Evolutionary conservation across 2,888 invertebrate species (phyloP).

Genomic region (Bombylius discolor): DNA sequence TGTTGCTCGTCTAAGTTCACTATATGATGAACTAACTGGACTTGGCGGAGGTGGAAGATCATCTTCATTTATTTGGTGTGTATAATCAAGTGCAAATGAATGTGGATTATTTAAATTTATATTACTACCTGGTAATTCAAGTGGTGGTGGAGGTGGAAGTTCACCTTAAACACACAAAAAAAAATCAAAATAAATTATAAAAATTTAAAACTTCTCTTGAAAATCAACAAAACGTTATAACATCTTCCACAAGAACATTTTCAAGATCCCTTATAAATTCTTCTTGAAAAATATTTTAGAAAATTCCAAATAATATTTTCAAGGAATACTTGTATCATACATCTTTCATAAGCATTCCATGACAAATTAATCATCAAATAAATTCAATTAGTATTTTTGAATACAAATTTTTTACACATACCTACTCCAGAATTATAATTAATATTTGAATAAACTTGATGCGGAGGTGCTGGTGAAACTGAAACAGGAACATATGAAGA

Average conservation of each 20-base stretch:
- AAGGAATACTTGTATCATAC: no score
- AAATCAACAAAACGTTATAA: no score
- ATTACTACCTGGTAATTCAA: conserved; percentile 35
- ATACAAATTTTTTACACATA: neutral
- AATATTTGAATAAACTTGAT: neutral
- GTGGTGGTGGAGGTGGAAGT: conserved; percentile 49
- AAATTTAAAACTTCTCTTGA: no score
- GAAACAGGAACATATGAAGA: neutral
- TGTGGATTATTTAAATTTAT: conserved; percentile 37
- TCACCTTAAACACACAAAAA: conserved; percentile 26
- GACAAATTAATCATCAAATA: no score
- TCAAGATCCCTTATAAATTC: no score
- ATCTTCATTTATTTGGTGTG: conserved; percentile 36
- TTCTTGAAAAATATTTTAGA: no score
- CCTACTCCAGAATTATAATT: neutral
- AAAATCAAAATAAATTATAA: no score
- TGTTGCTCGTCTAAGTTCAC: conserved; percentile 70
- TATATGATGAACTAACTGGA: conserved; percentile 82
- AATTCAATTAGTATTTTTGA: no score
- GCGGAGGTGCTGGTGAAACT: neutral
- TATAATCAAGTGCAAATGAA: conserved; percentile 27
- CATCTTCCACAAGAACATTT: no score
- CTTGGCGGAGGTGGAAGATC: conserved; percentile 72
- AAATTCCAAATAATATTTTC: no score
- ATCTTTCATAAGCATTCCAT: no score